These are phyloP conservation scores for Anthonomus grandis DNA, from an alignment of 1,140 invertebrate species.

Conservation along the genomic window DNA sequence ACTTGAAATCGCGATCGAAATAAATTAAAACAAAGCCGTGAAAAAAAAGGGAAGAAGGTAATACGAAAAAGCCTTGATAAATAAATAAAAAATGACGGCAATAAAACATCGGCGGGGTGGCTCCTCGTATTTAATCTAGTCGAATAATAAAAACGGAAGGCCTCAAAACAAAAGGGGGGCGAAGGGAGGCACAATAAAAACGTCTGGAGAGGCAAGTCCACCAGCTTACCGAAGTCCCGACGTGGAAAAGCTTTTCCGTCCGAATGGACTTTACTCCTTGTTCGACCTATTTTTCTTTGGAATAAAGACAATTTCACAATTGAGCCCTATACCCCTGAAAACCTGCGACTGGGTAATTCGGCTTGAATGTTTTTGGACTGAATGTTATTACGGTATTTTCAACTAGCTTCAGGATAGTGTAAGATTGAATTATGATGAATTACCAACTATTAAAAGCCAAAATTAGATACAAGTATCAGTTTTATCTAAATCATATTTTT, in stretches of 20 bases:
- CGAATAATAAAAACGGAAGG: conserved; percentile 27
- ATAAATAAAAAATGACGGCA: conserved; percentile 24
- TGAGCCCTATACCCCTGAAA: conserved; percentile 18
- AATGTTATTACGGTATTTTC: too few species aligned
- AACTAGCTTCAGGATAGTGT: too few species aligned
- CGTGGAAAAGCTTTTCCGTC: conserved; percentile 26
- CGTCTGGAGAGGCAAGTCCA: conserved; percentile 20
- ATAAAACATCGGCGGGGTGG: conserved; percentile 13
- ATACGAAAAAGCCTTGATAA: too few species aligned
- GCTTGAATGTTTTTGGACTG: too few species aligned
- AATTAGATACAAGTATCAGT: too few species aligned
- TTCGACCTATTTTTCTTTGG: conserved; percentile 24
- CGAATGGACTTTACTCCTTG: conserved; percentile 26
- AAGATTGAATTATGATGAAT: too few species aligned
- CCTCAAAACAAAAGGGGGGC: conserved; percentile 23
- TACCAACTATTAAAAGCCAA: too few species aligned
- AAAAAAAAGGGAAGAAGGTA: too few species aligned
- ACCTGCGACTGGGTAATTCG: conserved; percentile 13
- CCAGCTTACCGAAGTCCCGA: conserved; percentile 21
- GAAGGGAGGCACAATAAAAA: conserved; percentile 24
- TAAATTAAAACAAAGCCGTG: too few species aligned
- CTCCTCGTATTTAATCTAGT: conserved; percentile 23
- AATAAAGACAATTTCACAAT: conserved; percentile 28
- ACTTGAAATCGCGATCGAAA: too few species aligned
- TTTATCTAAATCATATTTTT: too few species aligned